Evolutionary conservation across 2,113 vertebrate genomes (phyloP).

Genomic region (Emydocephalus ijimae): DNA sequence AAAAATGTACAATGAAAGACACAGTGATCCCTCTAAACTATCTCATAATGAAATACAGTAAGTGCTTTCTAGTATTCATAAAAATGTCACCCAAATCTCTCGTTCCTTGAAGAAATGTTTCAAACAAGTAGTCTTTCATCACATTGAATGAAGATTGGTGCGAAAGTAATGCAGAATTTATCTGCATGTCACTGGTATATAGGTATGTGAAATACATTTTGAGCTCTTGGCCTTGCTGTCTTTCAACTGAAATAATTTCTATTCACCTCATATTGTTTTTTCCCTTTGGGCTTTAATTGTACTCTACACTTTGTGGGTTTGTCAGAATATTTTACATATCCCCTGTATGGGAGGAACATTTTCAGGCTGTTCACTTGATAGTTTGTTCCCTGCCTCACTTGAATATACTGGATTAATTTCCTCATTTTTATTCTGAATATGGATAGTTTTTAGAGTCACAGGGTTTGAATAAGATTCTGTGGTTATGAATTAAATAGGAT

Average conservation of each 20-base stretch:
- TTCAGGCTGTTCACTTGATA: background rate
- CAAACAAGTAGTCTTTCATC: background rate
- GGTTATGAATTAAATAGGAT: background rate
- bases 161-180: background rate
- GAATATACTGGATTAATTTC: background rate
- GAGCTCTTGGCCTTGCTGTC: background rate
- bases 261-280: background rate
- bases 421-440: background rate
- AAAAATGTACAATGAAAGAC: background rate
- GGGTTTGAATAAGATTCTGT: background rate
- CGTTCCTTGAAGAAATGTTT: background rate
- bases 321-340: background rate
- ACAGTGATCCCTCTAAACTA: background rate
- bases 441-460: rapidly evolving
- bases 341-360: background rate
- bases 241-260: background rate
- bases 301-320: background rate
- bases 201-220: background rate
- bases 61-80: background rate
- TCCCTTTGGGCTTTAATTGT: background rate
- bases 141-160: background rate
- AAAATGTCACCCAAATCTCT: background rate
- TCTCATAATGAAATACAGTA: background rate
- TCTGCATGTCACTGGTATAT: background rate
- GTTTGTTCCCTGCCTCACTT: background rate